Evolutionary conservation across 2,888 invertebrate genomes (phyloP).

Genomic region (Lordiphosa andalusiaca): DNA sequence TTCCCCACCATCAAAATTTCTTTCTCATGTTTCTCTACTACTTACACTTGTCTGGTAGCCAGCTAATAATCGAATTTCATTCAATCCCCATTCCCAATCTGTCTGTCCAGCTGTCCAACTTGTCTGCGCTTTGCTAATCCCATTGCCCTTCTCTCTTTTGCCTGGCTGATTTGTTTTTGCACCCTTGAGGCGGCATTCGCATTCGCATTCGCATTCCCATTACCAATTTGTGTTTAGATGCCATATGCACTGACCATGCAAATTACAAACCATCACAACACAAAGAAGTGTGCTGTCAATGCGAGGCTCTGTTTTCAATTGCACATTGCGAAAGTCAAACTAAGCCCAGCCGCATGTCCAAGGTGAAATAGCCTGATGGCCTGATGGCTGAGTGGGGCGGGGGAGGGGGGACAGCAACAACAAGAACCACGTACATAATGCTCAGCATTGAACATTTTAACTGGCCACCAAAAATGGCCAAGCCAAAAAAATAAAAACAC

Average conservation of each 20-base stretch:
- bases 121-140: too few species aligned
- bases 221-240: background rate
- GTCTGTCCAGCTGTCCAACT: background rate
- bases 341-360: slow-evolving; percentile 31
- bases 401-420: too few species aligned
- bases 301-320: background rate
- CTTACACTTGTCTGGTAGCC: slow-evolving; percentile 19
- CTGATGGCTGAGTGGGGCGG: background rate
- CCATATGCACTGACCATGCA: slow-evolving; percentile 20
- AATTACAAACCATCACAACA: slow-evolving; percentile 19
- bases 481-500: slow-evolving; percentile 1
- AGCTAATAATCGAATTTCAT: slow-evolving; percentile 58
- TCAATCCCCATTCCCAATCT: slow-evolving; percentile 24
- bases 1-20: slow-evolving; percentile 6
- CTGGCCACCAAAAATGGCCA: slow-evolving; percentile 38
- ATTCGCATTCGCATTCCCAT: too few species aligned
- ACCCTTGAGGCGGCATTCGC: background rate
- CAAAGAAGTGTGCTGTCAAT: background rate
- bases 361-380: slow-evolving; percentile 17
- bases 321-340: slow-evolving; percentile 12
- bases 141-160: background rate
- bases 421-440: slow-evolving; percentile 13
- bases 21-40: slow-evolving; percentile 24
- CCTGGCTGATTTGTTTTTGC: slow-evolving; percentile 6
- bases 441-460: slow-evolving; percentile 32